These are phyloP conservation scores for Thalassophryne amazonica DNA, from an alignment of 2,797 vertebrate species.

Conservation along the genomic window DNA sequence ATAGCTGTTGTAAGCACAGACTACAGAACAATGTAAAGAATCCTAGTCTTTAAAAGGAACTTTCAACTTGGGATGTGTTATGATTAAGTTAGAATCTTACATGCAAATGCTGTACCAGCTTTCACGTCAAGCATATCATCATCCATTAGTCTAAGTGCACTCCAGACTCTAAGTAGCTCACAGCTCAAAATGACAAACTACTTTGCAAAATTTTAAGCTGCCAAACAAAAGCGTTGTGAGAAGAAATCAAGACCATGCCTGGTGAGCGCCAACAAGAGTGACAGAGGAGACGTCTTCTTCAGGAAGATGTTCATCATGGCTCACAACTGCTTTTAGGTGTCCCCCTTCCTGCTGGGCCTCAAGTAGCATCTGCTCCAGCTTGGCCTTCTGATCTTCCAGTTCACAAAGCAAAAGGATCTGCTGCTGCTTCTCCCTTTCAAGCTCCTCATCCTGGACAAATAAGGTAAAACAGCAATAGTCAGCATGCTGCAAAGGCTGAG, in stretches of 20 bases:
- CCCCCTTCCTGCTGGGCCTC: conserved; percentile 70
- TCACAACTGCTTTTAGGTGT: conserved; percentile 48
- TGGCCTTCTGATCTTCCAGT: conserved; percentile 81
- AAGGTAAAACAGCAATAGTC: background rate
- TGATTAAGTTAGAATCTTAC: no score
- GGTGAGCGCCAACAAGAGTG: background rate
- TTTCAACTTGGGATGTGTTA: no score
- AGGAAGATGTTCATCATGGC: conserved; percentile 13
- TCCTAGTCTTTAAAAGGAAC: no score
- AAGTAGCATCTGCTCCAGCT: conserved; percentile 78
- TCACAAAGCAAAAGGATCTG: conserved; percentile 84
- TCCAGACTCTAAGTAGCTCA: no score
- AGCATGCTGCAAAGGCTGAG: no score
- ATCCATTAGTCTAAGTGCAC: no score
- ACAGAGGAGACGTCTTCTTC: conserved; percentile 28
- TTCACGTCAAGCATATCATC: no score
- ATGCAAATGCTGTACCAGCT: no score
- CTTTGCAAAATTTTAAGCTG: no score
- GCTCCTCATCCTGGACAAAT: conserved; percentile 77
- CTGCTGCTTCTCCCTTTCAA: conserved; percentile 84
- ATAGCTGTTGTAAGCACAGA: no score
- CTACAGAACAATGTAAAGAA: no score
- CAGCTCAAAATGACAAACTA: no score
- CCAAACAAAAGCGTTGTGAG: background rate
- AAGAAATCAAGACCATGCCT: conserved; percentile 21